These are phyloP conservation scores for Leptobrachium ailaonicum DNA, from an alignment of 2,113 vertebrate species.

Conservation along the genomic window DNA sequence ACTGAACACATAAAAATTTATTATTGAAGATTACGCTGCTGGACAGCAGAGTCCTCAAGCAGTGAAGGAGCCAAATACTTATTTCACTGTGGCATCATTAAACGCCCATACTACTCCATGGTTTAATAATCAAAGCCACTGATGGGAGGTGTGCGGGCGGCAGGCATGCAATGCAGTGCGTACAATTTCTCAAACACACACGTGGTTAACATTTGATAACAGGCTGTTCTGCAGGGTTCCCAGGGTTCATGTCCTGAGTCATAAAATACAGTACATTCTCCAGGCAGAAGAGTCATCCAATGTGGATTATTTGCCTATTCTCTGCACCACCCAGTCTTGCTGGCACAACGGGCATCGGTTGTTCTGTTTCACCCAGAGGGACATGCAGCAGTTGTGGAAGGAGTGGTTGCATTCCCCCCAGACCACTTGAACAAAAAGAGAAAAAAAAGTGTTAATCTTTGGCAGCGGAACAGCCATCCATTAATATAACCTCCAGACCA, in stretches of 20 bases:
- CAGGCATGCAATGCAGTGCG: neutral
- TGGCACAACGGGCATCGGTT: slow-evolving; percentile 97
- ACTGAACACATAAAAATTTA: neutral
- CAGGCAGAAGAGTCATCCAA: neutral
- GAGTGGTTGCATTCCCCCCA: slow-evolving; percentile 99
- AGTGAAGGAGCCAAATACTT: neutral
- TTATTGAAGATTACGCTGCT: neutral
- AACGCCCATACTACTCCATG: neutral
- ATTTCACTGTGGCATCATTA: neutral
- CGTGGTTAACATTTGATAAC: neutral
- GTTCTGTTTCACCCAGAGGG: slow-evolving; percentile 99
- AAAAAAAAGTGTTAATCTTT: neutral
- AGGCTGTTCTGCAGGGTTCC: neutral
- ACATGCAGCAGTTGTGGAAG: slow-evolving; percentile 99
- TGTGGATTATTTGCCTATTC: slow-evolving; percentile 89
- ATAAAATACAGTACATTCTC: neutral
- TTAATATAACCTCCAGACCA: too few species aligned
- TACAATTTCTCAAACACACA: neutral
- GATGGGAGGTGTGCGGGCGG: neutral
- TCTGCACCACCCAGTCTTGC: slow-evolving; percentile 98
- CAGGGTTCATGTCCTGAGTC: neutral
- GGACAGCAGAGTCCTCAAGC: too few species aligned
- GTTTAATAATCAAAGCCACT: neutral
- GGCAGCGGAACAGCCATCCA: too few species aligned
- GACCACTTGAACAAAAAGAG: slow-evolving; percentile 82